Evolutionary conservation across 2,797 vertebrate genomes (phyloP).

Genomic region (Miichthys miiuy): DNA sequence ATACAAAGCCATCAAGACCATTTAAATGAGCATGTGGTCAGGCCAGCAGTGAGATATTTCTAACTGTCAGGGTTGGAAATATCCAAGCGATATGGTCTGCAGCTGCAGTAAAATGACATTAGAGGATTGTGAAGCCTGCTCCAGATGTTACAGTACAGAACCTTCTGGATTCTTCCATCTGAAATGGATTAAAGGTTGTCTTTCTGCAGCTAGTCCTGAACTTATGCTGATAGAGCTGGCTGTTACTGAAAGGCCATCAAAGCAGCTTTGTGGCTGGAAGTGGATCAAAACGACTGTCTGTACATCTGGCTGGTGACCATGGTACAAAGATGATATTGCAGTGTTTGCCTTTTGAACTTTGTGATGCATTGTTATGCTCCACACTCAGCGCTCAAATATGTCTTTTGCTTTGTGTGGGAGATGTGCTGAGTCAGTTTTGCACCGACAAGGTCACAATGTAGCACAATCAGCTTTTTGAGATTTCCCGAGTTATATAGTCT

Average conservation of each 20-base stretch:
- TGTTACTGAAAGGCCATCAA: constrained; percentile 57
- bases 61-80: constrained; percentile 57
- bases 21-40: constrained; percentile 60
- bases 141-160: constrained; percentile 70
- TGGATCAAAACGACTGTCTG: constrained; percentile 46
- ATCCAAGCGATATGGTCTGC: constrained; percentile 61
- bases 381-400: neutral
- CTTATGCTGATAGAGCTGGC: constrained; percentile 49
- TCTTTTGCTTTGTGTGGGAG: constrained; percentile 14
- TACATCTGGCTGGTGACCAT: constrained; percentile 33
- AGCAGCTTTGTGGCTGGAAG: constrained; percentile 44
- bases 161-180: constrained; percentile 60
- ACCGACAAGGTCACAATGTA: constrained; percentile 11
- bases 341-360: constrained; percentile 35
- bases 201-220: constrained; percentile 54
- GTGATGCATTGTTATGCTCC: constrained; percentile 20
- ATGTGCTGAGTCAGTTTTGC: constrained; percentile 32
- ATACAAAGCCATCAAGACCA: constrained; percentile 49
- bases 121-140: constrained; percentile 52
- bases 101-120: constrained; percentile 71
- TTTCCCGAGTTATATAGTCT: neutral
- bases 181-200: constrained; percentile 67
- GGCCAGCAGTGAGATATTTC: constrained; percentile 59
- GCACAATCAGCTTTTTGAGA: neutral
- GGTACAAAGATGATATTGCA: constrained; percentile 25